A percentile compares a stretch with the other conserved stretches of the same genome.
These are phyloP conservation scores for Chroicocephalus ridibundus DNA, from an alignment of 2,113 vertebrate species.

Conservation along the genomic window DNA sequence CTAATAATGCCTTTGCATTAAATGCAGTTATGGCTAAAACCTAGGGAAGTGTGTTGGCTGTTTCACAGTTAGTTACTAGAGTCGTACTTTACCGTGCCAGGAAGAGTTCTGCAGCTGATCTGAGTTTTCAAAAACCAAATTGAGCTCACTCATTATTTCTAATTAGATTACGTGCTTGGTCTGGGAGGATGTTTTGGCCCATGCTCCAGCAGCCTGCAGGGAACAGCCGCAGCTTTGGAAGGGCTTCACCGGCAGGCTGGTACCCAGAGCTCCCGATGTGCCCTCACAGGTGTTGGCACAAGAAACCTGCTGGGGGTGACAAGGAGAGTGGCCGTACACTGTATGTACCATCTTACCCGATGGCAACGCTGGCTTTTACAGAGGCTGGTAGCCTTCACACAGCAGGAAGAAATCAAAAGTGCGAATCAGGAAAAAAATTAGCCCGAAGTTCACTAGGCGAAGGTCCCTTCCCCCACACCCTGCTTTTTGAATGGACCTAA, in stretches of 20 bases:
- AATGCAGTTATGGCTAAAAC: background rate
- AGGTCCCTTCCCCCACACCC: background rate
- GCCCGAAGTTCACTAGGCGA: accelerated
- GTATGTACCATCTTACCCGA: accelerated
- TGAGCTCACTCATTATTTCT: background rate
- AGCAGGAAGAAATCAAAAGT: background rate
- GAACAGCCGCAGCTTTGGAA: background rate
- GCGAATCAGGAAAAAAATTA: background rate
- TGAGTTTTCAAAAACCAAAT: conserved; percentile 20
- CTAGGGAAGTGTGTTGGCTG: background rate
- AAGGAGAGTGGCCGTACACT: accelerated
- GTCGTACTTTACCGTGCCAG: background rate
- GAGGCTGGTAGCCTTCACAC: background rate
- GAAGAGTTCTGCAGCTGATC: background rate
- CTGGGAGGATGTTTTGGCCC: background rate
- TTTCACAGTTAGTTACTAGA: conserved; percentile 11
- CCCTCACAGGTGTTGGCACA: background rate
- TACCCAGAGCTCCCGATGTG: background rate
- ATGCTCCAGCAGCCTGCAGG: background rate
- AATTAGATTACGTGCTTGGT: background rate
- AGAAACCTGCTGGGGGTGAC: background rate
- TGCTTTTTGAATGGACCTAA: conserved; percentile 49
- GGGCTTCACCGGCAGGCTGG: background rate
- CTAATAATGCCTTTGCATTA: background rate
- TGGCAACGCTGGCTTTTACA: background rate